phyloP scores from a whole-genome alignment of 1,140 invertebrate genomes.

The Parasteatoda tepidariorum region DNA sequence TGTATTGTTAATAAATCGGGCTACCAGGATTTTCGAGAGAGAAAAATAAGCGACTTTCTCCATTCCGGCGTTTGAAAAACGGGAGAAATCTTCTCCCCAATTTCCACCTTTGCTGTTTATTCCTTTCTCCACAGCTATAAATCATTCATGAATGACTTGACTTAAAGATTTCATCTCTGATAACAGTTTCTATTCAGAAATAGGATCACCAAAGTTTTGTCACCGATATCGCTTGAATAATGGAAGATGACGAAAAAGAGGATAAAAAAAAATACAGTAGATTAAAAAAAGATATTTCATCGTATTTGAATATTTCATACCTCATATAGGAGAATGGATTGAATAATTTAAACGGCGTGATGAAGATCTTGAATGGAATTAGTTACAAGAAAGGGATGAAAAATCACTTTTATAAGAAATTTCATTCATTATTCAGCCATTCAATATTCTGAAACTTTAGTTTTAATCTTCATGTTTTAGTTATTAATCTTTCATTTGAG shows the following conservation, averaged over 20 bases:
- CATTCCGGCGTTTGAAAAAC: not conserved
- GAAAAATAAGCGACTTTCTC: not conserved
- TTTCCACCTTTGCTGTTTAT: not conserved
- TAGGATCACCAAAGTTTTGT: not conserved
- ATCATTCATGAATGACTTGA: not conserved
- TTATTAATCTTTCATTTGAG: no score
- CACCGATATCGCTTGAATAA: not conserved
- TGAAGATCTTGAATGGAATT: no score
- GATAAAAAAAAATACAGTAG: not conserved
- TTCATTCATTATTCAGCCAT: no score
- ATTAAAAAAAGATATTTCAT: not conserved
- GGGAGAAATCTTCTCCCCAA: not conserved
- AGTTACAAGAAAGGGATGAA: no score
- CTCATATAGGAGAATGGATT: not conserved
- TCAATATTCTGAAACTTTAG: no score
- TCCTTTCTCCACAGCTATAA: not conserved
- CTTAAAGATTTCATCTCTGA: not conserved
- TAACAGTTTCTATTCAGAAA: not conserved
- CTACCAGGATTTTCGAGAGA: not conserved
- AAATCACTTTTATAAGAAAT: no score
- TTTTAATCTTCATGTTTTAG: no score
- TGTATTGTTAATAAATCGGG: not conserved
- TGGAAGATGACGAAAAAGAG: not conserved
- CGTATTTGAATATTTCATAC: not conserved
- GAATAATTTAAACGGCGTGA: not conserved